These are phyloP conservation scores for Synergus itoensis DNA, from an alignment of 2,888 invertebrate species.

Conservation along the genomic window DNA sequence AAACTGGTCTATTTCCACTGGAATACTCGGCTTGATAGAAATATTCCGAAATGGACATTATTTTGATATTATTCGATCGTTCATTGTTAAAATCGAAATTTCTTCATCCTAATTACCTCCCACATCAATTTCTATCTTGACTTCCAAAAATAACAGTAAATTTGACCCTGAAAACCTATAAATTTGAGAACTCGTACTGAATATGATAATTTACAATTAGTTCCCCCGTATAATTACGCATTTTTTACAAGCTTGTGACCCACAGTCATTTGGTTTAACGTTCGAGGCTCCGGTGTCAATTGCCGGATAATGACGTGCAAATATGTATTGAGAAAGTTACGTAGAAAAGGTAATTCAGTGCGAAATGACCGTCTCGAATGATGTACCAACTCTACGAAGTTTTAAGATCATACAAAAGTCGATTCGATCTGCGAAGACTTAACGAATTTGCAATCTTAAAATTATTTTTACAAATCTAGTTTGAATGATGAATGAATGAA, in stretches of 20 bases:
- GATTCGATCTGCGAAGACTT: background rate
- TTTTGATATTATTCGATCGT: background rate
- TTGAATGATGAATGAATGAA: too few species aligned
- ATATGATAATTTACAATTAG: slow-evolving; percentile 38
- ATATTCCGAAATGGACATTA: background rate
- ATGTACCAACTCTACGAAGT: background rate
- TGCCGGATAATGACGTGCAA: slow-evolving; percentile 36
- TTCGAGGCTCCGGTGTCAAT: slow-evolving; percentile 17
- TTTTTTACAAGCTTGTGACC: background rate
- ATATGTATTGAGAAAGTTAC: slow-evolving; percentile 38
- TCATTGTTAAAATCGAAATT: background rate
- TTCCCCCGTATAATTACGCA: slow-evolving; percentile 21
- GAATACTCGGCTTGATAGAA: background rate
- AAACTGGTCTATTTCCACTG: background rate
- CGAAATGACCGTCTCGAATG: slow-evolving; percentile 24
- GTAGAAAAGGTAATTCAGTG: slow-evolving; percentile 14
- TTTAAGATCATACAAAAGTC: slow-evolving; percentile 16
- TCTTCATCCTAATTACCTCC: background rate
- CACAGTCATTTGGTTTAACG: background rate
- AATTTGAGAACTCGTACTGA: slow-evolving; percentile 10
- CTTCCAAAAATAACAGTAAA: slow-evolving; percentile 18
- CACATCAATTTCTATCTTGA: background rate
- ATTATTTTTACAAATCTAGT: background rate
- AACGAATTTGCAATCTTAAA: background rate
- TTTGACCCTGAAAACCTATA: background rate